Evolutionary conservation across 2,888 invertebrate genomes (phyloP), one percentile per base, ranked within the genome.

Genomic region (Mesopsocus fuscifrons): DNA sequence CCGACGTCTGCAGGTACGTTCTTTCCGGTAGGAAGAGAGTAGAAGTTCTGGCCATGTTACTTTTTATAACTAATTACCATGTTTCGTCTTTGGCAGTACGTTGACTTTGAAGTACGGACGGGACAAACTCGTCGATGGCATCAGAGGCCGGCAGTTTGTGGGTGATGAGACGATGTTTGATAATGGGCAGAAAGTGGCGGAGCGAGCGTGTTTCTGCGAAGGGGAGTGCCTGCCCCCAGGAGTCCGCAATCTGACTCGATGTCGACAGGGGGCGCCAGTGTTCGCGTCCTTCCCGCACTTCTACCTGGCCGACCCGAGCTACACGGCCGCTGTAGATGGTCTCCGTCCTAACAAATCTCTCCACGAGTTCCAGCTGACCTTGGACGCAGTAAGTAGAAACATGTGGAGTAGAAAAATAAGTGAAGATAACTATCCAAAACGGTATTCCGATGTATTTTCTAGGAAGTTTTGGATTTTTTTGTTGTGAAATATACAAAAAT

Each of bases 241-340:
- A 4, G 69, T 75, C 0, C 66, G 82, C 6, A 76, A 82, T 55
- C 75, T 84, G 50, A 77, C 80, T 1, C 58, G 59, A 21, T 85
- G 85, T 54, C 74, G 78, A 47, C 75, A 66, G 59, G 78, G 77
- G 41, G 82, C 87, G n/a, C 88, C 89, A 1, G 80, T 78, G 11
- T 81, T 77, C 59, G 69, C 84, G 18, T 78, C 83, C 1, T 72
- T 75, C 52, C 88, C 89, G 1, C 87, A 89, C 58, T 87, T 87
- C 62, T 73, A 77, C 50, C 58, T 77, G 52, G 73, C 77, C 1
- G 81, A 84, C 59, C 66, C 69, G 0, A 63, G 63, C 48, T 85
- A 83, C 53, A 54, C 64, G 8, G 53, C 67, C 44, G 67, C 67
- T 31, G 65, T 89, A 0, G 61, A 62, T 0, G 87, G 87, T 0